These are phyloP conservation scores for Epinephelus cyanopodus DNA, from an alignment of 2,113 vertebrate species.

Conservation along the genomic window DNA sequence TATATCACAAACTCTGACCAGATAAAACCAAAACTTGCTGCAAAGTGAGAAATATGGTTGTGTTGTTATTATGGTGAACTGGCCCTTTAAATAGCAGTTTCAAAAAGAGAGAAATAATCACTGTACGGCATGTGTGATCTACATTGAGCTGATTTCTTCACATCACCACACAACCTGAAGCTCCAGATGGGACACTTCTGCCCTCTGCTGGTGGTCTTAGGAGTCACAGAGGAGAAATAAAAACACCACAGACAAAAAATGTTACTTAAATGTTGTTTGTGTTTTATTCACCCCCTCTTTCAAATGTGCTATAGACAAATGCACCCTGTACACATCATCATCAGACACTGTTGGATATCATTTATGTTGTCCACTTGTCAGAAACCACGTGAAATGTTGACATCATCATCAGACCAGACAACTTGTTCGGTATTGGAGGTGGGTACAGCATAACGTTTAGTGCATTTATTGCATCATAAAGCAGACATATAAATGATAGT, in stretches of 20 bases:
- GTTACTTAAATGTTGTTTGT: constrained; percentile 64
- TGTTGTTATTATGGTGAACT: neutral
- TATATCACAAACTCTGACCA: neutral
- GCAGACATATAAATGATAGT: constrained; percentile 81
- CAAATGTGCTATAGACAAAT: constrained; percentile 67
- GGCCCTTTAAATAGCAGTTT: neutral
- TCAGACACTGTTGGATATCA: constrained; percentile 58
- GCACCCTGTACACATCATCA: constrained; percentile 61
- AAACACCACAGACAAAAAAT: constrained; percentile 6
- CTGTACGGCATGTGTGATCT: neutral
- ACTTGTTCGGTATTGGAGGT: constrained; percentile 70
- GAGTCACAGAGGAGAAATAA: constrained; percentile 23
- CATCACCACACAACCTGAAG: neutral
- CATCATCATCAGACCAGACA: constrained; percentile 63
- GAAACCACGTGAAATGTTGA: constrained; percentile 56
- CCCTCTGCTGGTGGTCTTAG: constrained; percentile 45
- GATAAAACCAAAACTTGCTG: neutral
- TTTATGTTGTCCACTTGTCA: constrained; percentile 43
- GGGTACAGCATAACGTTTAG: constrained; percentile 78
- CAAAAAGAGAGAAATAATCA: neutral
- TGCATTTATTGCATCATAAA: constrained; percentile 86
- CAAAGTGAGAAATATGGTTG: neutral
- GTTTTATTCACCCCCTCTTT: constrained; percentile 71
- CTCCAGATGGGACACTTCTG: neutral
- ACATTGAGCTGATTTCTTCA: neutral